Percentiles rank a stretch among this genome's conserved stretches.
These are phyloP conservation scores for Anoplolepis gracilipes DNA, from an alignment of 1,140 invertebrate genomes.

Conservation along the genomic window DNA sequence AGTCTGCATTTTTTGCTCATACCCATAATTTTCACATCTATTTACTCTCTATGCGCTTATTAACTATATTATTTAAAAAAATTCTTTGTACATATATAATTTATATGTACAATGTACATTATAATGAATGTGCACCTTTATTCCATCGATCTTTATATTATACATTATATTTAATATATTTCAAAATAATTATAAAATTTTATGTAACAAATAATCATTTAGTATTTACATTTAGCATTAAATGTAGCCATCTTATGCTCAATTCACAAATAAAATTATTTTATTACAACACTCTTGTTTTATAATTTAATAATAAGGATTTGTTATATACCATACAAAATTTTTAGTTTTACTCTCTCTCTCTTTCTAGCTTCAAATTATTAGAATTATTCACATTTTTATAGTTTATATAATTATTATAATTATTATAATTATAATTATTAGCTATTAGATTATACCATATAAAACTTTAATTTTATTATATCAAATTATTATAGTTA, in stretches of 20 bases:
- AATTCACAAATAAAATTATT: conserved; percentile 41
- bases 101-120: conserved; percentile 18
- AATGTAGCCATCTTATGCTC: conserved; percentile 15
- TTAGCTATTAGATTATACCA: background rate
- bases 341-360: background rate
- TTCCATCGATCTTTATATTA: conserved; percentile 16
- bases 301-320: background rate
- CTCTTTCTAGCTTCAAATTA: background rate
- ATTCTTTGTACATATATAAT: conserved; percentile 5
- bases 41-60: conserved; percentile 13
- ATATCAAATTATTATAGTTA: background rate
- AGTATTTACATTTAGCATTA: conserved; percentile 15
- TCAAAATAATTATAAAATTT: background rate
- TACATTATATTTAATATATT: background rate
- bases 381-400: background rate
- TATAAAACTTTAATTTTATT: background rate
- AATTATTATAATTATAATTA: background rate
- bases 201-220: background rate
- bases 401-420: background rate
- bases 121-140: background rate
- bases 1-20: conserved; percentile 6
- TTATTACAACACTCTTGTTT: conserved; percentile 15
- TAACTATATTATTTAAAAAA: conserved; percentile 2
- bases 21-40: background rate
- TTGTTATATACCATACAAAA: background rate